Conservation (phyloP, 2,797 vertebrate genomes). For the Dallia pectoralis region DNA sequence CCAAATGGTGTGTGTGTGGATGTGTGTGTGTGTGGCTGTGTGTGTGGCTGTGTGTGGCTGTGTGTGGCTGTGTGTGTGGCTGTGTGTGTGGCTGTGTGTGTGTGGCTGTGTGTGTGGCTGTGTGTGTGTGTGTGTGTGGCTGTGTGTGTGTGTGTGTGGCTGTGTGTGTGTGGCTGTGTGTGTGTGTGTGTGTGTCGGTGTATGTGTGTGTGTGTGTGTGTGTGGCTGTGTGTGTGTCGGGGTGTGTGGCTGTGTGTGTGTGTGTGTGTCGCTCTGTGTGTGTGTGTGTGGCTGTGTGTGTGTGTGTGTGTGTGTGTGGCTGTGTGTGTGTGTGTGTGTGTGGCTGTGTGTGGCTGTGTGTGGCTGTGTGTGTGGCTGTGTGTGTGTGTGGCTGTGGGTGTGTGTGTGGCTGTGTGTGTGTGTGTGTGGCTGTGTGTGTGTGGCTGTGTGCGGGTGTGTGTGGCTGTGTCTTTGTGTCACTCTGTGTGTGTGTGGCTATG, state of each 20-base stretch:
- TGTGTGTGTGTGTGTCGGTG: too few relatives aligned
- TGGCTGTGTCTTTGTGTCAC: too few relatives aligned
- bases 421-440: slow-evolving; percentile 10
- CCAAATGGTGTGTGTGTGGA: slow-evolving; percentile 24
- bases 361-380: background rate
- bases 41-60: background rate
- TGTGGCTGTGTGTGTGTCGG: background rate
- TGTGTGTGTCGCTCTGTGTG: background rate
- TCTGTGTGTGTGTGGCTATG: background rate
- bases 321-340: slow-evolving; percentile 1
- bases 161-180: background rate
- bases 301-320: slow-evolving; percentile 1
- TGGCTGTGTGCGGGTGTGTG: background rate
- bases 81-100: slow-evolving; percentile 2
- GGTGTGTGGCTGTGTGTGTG: slow-evolving; percentile 2
- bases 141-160: background rate
- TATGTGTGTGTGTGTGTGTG: background rate
- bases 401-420: background rate
- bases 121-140: slow-evolving; percentile 2
- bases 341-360: background rate
- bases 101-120: background rate
- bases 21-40: background rate
- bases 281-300: background rate
- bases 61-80: background rate
- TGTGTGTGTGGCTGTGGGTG: slow-evolving; percentile 12